Base-by-base conservation (phyloP, 2,888 invertebrate genomes). In the Ophioninae sp. region DNA sequence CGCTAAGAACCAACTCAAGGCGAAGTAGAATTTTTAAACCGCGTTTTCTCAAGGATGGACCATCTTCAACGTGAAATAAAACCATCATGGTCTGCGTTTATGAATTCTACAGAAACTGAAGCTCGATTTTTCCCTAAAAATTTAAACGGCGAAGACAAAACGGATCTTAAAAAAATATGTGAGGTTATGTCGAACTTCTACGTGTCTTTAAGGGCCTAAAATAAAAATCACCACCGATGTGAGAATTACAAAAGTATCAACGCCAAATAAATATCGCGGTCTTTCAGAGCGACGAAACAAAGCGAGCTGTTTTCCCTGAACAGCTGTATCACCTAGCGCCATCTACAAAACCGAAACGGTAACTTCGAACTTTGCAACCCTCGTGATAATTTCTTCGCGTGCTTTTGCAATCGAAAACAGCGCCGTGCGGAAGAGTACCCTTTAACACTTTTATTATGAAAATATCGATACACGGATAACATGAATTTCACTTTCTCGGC, bases 401-500 rank as follows among this genome's bases (percentile, higher is more conserved):
- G 23, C 13, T 20, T 3, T 51, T 65, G 6, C 22, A 23, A 56
- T 58, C 56, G 72, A 79, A 72, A 64, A 51, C 51, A 65, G 61
- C 64, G 71, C 64, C 64, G 58, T 39, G 72, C 64, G 39, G 41
- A 78, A 63, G 72, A 79, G 65, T 64, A 39, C 22, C 44, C 59
- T 72, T 76, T 9, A 59, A 68, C 41, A 59, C 41, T 71, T 71
- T 71, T 72, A 71, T 79, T 71, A 72, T 72, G 39, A 79, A 79
- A 79, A 79, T 65, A 65, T 79, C 63, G 64, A 22, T 76, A 58
- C 64, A 58, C 22, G 71, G 64, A 71, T 58, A 79, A 79, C 71
- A 64, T 71, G 59, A 59, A 59, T 59, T 59, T 22, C 59, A 20
- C 10, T 30, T 71, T 72, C 41, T 23, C 41, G 41, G 22, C 13